A percentile compares a stretch with the other conserved stretches of the same genome.
These are phyloP conservation scores for Asobara japonica DNA, from an alignment of 1,140 invertebrate genomes.

Conservation along the genomic window DNA sequence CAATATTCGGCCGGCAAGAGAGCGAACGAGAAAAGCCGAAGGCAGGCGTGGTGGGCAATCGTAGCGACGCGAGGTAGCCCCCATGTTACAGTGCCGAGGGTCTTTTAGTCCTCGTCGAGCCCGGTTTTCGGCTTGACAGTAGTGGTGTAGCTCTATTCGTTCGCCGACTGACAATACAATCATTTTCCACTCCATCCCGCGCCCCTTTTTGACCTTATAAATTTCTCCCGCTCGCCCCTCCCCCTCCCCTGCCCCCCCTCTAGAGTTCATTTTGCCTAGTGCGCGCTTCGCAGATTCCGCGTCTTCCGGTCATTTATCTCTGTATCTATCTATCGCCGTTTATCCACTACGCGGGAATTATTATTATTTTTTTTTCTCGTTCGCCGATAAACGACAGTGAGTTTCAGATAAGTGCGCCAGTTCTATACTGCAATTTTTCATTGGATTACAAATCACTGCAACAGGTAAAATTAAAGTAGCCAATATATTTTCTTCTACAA, in stretches of 20 bases:
- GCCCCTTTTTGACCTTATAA: background rate
- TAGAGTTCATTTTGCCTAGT: background rate
- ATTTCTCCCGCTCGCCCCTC: background rate
- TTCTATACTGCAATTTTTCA: background rate
- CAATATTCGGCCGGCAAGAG: conserved; percentile 27
- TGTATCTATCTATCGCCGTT: too few species aligned
- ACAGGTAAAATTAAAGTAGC: too few species aligned
- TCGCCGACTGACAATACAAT: background rate
- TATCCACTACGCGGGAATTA: too few species aligned
- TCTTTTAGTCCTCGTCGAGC: conserved; percentile 22
- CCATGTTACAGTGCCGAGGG: background rate
- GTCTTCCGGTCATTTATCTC: background rate
- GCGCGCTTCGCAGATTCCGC: background rate
- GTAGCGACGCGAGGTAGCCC: conserved; percentile 8
- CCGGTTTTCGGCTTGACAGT: conserved; percentile 29
- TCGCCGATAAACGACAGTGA: too few species aligned
- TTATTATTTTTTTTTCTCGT: too few species aligned
- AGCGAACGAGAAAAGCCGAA: conserved; percentile 15
- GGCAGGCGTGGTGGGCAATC: conserved; percentile 37
- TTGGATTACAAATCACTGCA: background rate
- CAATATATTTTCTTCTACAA: too few species aligned
- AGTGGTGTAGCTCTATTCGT: background rate
- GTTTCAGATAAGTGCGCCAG: background rate
- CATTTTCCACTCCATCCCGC: background rate
- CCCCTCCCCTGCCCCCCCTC: background rate